A percentile compares a stretch with the other conserved stretches of the same genome.
Conservation (phyloP, 2,113 vertebrate species). For the Oxyruncus cristatus region DNA sequence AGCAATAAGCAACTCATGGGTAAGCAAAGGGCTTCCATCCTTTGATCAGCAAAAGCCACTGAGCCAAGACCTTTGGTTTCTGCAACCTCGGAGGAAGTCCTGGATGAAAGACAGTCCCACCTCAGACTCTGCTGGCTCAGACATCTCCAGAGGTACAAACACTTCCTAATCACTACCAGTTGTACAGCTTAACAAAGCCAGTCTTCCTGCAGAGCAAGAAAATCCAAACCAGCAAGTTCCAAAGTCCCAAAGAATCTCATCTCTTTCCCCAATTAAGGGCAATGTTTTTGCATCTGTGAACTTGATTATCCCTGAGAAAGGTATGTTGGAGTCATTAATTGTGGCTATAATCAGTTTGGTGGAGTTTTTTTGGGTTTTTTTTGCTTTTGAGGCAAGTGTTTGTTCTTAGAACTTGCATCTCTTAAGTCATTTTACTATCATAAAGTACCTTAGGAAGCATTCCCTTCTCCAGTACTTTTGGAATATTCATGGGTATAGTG, state of each 20-base stretch:
- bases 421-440: neutral
- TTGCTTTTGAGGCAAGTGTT: neutral
- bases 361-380: neutral
- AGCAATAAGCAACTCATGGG: neutral
- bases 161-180: neutral
- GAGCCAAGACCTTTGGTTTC: neutral
- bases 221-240: slow-evolving; percentile 37
- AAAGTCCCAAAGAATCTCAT: slow-evolving; percentile 36
- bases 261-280: neutral
- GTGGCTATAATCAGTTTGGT: neutral
- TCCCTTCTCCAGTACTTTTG: neutral
- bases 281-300: slow-evolving; percentile 1
- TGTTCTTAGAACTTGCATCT: neutral
- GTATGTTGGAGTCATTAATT: neutral
- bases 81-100: neutral
- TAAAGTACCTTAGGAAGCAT: neutral
- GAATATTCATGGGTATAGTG: rapidly evolving
- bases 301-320: neutral
- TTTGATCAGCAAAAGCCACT: neutral
- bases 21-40: neutral
- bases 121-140: neutral
- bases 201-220: slow-evolving; percentile 48
- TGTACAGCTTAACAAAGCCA: neutral
- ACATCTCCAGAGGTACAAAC: neutral
- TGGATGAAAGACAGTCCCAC: neutral